These are phyloP conservation scores for Peucedramus taeniatus DNA, from an alignment of 2,113 vertebrate species.

Conservation along the genomic window DNA sequence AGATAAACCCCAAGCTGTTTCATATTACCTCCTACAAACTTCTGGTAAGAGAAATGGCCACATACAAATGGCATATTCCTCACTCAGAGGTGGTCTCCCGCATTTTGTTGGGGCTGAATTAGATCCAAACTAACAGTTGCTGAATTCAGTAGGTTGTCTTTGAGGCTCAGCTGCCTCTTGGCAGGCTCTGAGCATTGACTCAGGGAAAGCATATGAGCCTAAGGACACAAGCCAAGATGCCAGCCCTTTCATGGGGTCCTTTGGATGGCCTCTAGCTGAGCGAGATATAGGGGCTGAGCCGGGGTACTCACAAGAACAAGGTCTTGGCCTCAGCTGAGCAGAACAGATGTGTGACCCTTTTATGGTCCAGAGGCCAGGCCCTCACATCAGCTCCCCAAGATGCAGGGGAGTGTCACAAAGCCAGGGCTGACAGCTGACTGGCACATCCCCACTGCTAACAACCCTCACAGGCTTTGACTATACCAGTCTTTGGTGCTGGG, in stretches of 20 bases:
- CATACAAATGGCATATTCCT: neutral
- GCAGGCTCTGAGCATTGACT: neutral
- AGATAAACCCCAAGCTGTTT: conserved; percentile 11
- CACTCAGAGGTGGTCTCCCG: neutral
- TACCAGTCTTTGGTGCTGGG: neutral
- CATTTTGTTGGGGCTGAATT: conserved; percentile 10
- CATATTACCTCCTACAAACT: neutral
- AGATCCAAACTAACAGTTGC: conserved; percentile 24
- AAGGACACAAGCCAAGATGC: neutral
- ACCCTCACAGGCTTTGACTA: fast-evolving
- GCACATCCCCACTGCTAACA: neutral
- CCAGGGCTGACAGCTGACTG: neutral
- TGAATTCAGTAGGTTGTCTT: neutral
- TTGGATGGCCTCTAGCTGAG: neutral
- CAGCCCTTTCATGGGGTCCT: neutral
- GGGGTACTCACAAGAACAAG: neutral
- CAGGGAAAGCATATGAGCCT: neutral
- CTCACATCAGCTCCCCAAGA: neutral
- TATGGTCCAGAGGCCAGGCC: neutral
- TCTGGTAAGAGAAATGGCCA: neutral
- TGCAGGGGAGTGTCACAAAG: neutral
- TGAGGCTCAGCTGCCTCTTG: neutral
- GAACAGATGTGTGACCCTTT: neutral
- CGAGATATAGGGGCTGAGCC: fast-evolving
- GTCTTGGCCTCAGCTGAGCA: neutral